These are phyloP conservation scores for Tanaodytes sp. DNA, from an alignment of 2,888 invertebrate genomes.

Conservation along the genomic window DNA sequence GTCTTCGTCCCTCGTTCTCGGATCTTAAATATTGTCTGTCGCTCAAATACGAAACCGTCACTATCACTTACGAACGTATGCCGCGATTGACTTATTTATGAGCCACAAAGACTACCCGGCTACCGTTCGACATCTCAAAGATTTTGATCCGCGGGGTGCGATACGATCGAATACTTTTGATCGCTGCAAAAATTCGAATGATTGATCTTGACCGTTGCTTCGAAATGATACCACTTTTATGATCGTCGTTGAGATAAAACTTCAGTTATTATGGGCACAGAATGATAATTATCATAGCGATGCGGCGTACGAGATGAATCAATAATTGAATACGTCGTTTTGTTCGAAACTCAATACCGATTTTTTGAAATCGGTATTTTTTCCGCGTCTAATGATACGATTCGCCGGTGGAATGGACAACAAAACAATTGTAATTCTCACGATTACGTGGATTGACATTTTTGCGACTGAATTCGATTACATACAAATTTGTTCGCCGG, in stretches of 20 bases:
- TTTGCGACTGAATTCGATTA: conserved; percentile 34
- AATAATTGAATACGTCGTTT: too few relatives aligned
- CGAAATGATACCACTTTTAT: neutral
- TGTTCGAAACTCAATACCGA: too few relatives aligned
- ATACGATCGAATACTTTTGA: conserved; percentile 9
- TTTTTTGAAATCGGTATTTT: too few relatives aligned
- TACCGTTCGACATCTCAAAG: conserved; percentile 35
- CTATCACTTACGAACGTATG: conserved; percentile 38
- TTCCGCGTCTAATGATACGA: too few relatives aligned
- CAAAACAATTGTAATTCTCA: too few relatives aligned
- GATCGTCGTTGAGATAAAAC: too few relatives aligned
- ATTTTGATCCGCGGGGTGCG: conserved; percentile 17
- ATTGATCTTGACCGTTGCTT: too few relatives aligned
- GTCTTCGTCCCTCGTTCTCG: conserved; percentile 36
- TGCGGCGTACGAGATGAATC: too few relatives aligned
- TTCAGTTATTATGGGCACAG: too few relatives aligned
- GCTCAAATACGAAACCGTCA: conserved; percentile 45
- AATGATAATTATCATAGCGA: too few relatives aligned
- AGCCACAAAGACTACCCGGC: conserved; percentile 59
- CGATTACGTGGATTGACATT: conserved; percentile 31
- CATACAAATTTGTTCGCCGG: conserved; percentile 40
- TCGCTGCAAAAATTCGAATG: too few relatives aligned
- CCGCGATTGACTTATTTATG: conserved; percentile 63
- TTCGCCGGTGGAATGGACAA: too few relatives aligned
- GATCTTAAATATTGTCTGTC: conserved; percentile 55